phyloP scores from a whole-genome alignment of 2,797 vertebrate species.

The Rhinichthys osculus region DNA sequence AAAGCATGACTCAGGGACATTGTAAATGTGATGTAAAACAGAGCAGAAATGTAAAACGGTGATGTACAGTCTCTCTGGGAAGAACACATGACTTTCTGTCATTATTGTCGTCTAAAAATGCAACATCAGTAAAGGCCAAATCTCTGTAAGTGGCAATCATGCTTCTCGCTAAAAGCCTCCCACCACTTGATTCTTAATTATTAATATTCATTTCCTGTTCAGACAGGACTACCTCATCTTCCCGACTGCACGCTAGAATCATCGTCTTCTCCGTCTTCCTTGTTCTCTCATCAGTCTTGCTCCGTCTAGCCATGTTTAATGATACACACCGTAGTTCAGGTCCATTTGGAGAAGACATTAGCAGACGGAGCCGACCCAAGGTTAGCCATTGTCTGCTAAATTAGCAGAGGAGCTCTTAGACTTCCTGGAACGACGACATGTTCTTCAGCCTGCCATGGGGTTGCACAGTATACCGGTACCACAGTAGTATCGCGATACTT shows the following conservation, averaged over 20 bases:
- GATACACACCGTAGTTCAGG: background rate
- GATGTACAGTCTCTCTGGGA: conserved; percentile 19
- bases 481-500: background rate
- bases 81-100: background rate
- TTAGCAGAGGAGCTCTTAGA: background rate
- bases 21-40: background rate
- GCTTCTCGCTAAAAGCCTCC: conserved; percentile 71
- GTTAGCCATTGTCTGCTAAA: background rate
- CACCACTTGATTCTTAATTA: conserved; percentile 70
- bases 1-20: background rate
- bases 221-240: conserved; percentile 70
- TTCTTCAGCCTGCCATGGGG: background rate
- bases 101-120: conserved; percentile 47
- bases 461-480: background rate
- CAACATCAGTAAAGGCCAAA: conserved; percentile 48
- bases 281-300: background rate
- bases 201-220: conserved; percentile 75
- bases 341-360: conserved; percentile 17
- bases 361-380: background rate
- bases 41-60: background rate
- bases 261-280: background rate
- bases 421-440: background rate
- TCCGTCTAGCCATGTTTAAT: background rate
- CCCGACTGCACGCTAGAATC: conserved; percentile 64
- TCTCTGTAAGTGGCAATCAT: conserved; percentile 46